phyloP scores from a whole-genome alignment of 2,113 vertebrate species.

The Monopterus albus region DNA sequence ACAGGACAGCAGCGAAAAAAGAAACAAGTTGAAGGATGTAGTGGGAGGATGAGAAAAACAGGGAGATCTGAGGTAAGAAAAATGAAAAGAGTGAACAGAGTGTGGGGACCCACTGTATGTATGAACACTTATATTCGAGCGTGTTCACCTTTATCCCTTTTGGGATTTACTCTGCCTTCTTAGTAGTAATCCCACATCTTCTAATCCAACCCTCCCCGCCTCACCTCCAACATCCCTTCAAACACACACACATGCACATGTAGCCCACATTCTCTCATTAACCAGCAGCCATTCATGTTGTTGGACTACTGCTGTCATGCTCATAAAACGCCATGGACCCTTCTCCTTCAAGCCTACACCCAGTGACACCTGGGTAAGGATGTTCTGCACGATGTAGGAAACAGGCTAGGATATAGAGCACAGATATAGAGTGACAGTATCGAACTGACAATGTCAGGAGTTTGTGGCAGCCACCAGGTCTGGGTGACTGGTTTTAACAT shows the following conservation, averaged over 20 bases:
- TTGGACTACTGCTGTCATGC: conserved; percentile 82
- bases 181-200: conserved; percentile 80
- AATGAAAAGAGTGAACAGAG: too few species aligned
- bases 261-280: conserved; percentile 42
- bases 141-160: conserved; percentile 54
- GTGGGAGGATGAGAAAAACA: not conserved
- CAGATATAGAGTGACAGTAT: too few species aligned
- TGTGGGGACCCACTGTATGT: too few species aligned
- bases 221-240: conserved; percentile 35
- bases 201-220: conserved; percentile 75
- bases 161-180: conserved; percentile 69
- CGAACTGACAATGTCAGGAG: too few species aligned
- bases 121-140: conserved; percentile 5
- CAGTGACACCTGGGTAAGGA: conserved; percentile 88
- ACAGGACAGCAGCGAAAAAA: not conserved
- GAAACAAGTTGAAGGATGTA: too few species aligned
- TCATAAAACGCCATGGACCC: conserved; percentile 82
- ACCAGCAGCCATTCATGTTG: conserved; percentile 81
- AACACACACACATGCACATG: conserved; percentile 39
- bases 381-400: not conserved
- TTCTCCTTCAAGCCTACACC: conserved; percentile 85
- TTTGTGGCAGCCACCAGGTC: too few species aligned
- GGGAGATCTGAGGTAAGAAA: not conserved
- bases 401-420: not conserved
- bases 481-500: not conserved